phyloP scores from a whole-genome alignment of 2,113 vertebrate species.

The Rhagologus leucostigma region DNA sequence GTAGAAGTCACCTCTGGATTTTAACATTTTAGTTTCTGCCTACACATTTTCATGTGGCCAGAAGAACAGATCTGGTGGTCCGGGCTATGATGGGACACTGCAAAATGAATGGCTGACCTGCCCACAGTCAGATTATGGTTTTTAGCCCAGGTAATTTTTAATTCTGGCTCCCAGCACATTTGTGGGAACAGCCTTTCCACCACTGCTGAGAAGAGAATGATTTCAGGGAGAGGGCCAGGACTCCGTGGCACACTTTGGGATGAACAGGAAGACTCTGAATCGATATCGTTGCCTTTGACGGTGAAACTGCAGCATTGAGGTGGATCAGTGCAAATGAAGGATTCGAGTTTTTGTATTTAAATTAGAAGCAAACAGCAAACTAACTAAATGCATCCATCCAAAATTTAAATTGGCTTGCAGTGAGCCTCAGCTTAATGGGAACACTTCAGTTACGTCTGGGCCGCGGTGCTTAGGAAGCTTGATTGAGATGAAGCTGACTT shows the following conservation, averaged over 20 bases:
- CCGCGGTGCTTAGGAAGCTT: not conserved
- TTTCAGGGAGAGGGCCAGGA: not conserved
- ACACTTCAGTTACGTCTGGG: not conserved
- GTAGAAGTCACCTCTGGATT: not conserved
- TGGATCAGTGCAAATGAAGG: not conserved
- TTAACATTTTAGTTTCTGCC: not conserved
- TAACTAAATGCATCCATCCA: not conserved
- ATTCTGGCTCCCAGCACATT: not conserved
- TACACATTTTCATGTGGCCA: not conserved
- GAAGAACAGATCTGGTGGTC: not conserved
- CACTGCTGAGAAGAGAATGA: not conserved
- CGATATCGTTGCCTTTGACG: not conserved
- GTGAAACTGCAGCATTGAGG: not conserved
- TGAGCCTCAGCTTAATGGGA: not conserved
- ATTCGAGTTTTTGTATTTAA: not conserved
- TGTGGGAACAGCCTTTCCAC: not conserved
- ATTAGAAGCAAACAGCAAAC: not conserved
- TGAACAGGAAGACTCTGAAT: not conserved
- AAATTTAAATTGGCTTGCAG: not conserved
- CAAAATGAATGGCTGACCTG: not conserved
- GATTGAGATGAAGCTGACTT: not conserved
- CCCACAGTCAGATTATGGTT: not conserved
- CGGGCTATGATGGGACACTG: accelerated
- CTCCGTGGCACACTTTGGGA: not conserved
- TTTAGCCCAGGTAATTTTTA: not conserved